These are phyloP conservation scores for Holothuria scabra DNA, from an alignment of 53 echinoderm and acorn worm species.

Conservation along the genomic window DNA sequence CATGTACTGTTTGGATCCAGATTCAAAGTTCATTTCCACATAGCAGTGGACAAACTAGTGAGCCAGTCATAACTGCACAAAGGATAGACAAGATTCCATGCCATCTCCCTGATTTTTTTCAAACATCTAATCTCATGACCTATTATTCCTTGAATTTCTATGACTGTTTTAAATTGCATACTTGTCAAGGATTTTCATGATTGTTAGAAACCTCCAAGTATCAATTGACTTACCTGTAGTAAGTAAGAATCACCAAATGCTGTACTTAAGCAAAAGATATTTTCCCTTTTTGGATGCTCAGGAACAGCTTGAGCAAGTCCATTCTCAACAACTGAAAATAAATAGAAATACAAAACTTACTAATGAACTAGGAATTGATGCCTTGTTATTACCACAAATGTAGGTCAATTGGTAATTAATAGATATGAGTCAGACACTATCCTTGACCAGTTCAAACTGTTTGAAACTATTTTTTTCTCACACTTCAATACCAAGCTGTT, in stretches of 20 bases:
- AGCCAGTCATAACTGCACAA: too few species aligned
- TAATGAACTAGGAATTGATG: neutral
- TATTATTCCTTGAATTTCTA: too few species aligned
- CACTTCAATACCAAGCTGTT: too few species aligned
- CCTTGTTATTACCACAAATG: neutral
- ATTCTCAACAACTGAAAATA: slow-evolving; percentile 84
- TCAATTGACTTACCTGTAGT: slow-evolving; percentile 61
- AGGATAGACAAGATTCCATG: too few species aligned
- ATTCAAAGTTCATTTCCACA: too few species aligned
- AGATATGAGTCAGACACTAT: neutral
- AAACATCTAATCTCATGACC: too few species aligned
- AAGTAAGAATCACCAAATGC: slow-evolving; percentile 94
- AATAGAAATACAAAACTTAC: neutral
- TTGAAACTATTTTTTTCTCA: neutral
- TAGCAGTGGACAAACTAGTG: too few species aligned
- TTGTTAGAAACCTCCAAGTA: too few species aligned
- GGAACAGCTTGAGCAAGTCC: slow-evolving; percentile 93
- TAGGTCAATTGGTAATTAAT: neutral
- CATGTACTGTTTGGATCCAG: too few species aligned
- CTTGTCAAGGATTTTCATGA: too few species aligned
- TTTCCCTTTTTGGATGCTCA: slow-evolving; percentile 92
- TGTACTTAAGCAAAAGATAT: slow-evolving; percentile 97
- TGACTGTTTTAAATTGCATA: too few species aligned
- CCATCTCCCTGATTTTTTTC: too few species aligned
- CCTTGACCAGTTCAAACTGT: neutral